Evolutionary conservation across 2,113 vertebrate species (phyloP).

Genomic region (Boleophthalmus pectinirostris): DNA sequence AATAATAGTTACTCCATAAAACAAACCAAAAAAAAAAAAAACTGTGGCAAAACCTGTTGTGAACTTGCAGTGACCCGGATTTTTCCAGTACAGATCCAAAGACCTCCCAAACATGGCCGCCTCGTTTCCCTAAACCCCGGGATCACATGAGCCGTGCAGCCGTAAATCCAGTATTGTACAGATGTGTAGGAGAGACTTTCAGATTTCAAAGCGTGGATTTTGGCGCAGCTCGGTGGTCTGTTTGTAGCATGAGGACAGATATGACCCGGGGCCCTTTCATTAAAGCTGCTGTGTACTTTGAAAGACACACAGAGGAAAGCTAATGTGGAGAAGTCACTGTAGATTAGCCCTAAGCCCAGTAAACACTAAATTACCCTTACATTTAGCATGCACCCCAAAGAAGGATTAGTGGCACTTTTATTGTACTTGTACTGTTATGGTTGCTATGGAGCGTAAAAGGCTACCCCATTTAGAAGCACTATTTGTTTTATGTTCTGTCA

Average conservation of each 20-base stretch:
- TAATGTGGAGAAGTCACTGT: neutral
- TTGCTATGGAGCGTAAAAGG: slow-evolving; percentile 13
- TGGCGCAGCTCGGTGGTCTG: slow-evolving; percentile 5
- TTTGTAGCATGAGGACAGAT: slow-evolving; percentile 2
- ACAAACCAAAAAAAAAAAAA: too few species aligned
- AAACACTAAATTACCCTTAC: neutral
- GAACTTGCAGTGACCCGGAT: neutral
- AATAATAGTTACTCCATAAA: too few species aligned
- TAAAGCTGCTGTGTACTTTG: slow-evolving; percentile 5
- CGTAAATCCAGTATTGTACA: neutral
- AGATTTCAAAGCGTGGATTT: slow-evolving; percentile 4
- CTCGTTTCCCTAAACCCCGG: neutral
- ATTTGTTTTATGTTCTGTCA: neutral
- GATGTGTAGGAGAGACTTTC: neutral
- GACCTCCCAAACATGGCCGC: neutral
- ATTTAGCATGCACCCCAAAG: neutral
- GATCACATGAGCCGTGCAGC: neutral
- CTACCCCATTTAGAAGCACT: neutral
- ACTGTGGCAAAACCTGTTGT: neutral
- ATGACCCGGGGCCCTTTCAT: slow-evolving; percentile 10
- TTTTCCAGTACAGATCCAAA: neutral
- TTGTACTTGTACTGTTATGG: neutral
- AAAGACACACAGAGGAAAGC: slow-evolving; percentile 3
- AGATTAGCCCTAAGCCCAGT: slow-evolving; percentile 2
- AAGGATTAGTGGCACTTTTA: slow-evolving; percentile 3